Evolutionary conservation across 2,797 vertebrate species (phyloP).

Genomic region (Spinus pinus): DNA sequence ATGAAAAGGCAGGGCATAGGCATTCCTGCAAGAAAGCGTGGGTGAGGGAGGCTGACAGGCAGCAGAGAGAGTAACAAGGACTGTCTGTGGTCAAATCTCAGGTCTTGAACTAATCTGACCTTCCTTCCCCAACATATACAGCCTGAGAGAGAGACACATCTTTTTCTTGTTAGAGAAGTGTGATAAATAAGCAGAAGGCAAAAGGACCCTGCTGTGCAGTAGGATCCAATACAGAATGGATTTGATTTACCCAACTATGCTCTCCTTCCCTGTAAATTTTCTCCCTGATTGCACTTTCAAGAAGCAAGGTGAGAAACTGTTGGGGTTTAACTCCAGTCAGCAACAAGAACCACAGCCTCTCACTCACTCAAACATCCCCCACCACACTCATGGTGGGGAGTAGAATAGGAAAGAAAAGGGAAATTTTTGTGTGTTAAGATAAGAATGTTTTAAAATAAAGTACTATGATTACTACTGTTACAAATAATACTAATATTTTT

Average conservation of each 20-base stretch:
- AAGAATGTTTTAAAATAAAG: background rate
- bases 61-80: background rate
- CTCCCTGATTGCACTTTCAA: background rate
- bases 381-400: background rate
- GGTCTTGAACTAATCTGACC: background rate
- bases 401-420: background rate
- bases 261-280: background rate
- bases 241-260: background rate
- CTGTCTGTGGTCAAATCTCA: fast-evolving
- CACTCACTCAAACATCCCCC: too few species aligned
- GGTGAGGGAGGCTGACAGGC: background rate
- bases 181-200: background rate
- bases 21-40: background rate
- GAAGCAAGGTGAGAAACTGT: background rate
- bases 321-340: background rate
- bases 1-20: background rate
- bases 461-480: background rate
- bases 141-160: background rate
- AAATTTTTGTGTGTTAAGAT: background rate
- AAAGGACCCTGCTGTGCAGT: background rate
- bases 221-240: background rate
- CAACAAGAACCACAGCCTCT: background rate
- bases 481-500: background rate
- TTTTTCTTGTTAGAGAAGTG: background rate
- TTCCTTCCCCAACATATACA: background rate